A percentile compares a stretch with the other conserved stretches of the same genome.
Conservation (phyloP, 2,888 invertebrate species). For the Cyaniris semiargus region DNA sequence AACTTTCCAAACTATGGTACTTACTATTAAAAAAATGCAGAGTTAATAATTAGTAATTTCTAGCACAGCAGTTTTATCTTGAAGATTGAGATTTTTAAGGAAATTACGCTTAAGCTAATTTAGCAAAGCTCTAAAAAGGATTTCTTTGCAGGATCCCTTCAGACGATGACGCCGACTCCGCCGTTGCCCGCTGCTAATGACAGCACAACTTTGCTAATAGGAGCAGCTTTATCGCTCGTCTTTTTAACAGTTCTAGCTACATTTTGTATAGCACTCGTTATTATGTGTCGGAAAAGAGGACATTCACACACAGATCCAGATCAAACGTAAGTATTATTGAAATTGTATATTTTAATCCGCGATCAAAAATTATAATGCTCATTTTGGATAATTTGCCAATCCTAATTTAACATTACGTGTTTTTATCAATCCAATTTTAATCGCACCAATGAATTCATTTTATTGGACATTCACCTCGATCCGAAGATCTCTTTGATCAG, state of each 20-base stretch:
- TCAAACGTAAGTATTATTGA: conserved; percentile 54
- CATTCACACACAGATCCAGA: conserved; percentile 61
- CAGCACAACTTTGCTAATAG: conserved; percentile 67
- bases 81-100: background rate
- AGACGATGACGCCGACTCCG: conserved; percentile 69
- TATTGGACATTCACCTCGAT: background rate
- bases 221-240: conserved; percentile 68
- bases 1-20: no score
- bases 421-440: background rate
- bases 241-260: conserved; percentile 72
- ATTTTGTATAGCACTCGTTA: conserved; percentile 67
- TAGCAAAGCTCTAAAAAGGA: background rate
- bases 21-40: background rate
- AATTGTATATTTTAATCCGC: background rate
- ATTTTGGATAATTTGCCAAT: background rate
- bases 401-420: background rate
- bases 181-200: conserved; percentile 59
- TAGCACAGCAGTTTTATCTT: background rate
- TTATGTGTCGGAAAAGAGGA: conserved; percentile 72
- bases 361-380: background rate
- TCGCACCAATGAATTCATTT: background rate
- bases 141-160: conserved; percentile 60
- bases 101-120: background rate
- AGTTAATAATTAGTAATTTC: background rate
- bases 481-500: background rate